Conservation (phyloP, 2,797 vertebrate genomes). For the Anabas testudineus region DNA sequence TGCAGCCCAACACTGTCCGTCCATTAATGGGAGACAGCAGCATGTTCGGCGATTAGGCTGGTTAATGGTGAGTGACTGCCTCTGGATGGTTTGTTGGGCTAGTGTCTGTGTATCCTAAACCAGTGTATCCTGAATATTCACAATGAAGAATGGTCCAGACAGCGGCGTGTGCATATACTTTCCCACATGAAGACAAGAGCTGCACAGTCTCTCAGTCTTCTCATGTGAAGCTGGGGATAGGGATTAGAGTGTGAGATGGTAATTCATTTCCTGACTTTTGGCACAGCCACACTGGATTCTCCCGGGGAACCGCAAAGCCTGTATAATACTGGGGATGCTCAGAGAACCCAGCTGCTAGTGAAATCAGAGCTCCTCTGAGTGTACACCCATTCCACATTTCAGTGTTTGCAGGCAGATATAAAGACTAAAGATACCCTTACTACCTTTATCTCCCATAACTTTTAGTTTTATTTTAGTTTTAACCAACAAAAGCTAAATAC, state of each 20-base stretch:
- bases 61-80: slow-evolving; percentile 77
- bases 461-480: background rate
- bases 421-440: slow-evolving; percentile 11
- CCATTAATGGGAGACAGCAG: slow-evolving; percentile 73
- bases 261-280: slow-evolving; percentile 76
- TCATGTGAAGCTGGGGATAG: slow-evolving; percentile 45
- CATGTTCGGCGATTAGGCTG: slow-evolving; percentile 72
- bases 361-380: slow-evolving; percentile 68
- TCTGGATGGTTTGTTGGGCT: slow-evolving; percentile 56
- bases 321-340: slow-evolving; percentile 64
- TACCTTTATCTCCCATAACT: background rate
- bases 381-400: slow-evolving; percentile 38
- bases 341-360: slow-evolving; percentile 69
- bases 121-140: slow-evolving; percentile 27
- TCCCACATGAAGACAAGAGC: slow-evolving; percentile 34
- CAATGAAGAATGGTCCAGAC: slow-evolving; percentile 35
- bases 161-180: slow-evolving; percentile 17
- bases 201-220: slow-evolving; percentile 29
- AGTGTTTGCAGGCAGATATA: slow-evolving; percentile 38
- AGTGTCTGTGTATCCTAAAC: slow-evolving; percentile 48
- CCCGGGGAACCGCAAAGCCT: slow-evolving; percentile 56
- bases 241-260: slow-evolving; percentile 61
- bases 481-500: background rate
- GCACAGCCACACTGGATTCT: slow-evolving; percentile 58
- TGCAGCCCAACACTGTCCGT: slow-evolving; percentile 65